These are phyloP conservation scores for Drosophila nebulosa DNA, from an alignment of 1,140 invertebrate genomes.

Conservation along the genomic window DNA sequence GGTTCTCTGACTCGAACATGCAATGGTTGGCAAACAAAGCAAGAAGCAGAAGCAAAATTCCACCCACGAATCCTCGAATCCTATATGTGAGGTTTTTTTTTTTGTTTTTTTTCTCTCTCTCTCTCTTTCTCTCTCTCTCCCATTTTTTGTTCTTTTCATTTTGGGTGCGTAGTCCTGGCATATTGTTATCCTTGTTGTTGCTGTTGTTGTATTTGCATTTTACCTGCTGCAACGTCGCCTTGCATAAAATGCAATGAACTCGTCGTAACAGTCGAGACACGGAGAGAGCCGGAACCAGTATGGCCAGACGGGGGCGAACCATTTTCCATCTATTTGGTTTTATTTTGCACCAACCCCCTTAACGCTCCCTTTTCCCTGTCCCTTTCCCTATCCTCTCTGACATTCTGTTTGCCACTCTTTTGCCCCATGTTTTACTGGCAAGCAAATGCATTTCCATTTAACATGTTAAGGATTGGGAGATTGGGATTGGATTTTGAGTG, in stretches of 20 bases:
- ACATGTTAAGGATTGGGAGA: conserved; percentile 29
- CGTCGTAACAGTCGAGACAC: conserved; percentile 40
- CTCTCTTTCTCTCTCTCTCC: too few relatives aligned
- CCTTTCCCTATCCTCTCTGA: background rate
- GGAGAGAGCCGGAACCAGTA: too few relatives aligned
- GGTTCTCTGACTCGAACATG: conserved; percentile 34
- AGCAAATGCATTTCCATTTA: conserved; percentile 56
- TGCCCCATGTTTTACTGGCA: conserved; percentile 20
- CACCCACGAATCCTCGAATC: background rate
- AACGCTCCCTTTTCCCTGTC: conserved; percentile 13
- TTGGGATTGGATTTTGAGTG: background rate
- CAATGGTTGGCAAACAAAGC: conserved; percentile 62
- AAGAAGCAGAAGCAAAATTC: conserved; percentile 7
- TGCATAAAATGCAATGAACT: conserved; percentile 76
- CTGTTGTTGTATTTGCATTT: conserved; percentile 57
- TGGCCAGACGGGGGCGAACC: conserved; percentile 47
- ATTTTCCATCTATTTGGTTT: conserved; percentile 75
- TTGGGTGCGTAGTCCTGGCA: conserved; percentile 37
- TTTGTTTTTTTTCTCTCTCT: too few relatives aligned
- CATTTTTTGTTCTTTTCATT: background rate
- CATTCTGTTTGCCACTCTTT: conserved; percentile 23
- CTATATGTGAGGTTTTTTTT: background rate
- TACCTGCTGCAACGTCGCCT: conserved; percentile 75
- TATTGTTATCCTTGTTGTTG: conserved; percentile 47
- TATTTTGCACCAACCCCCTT: conserved; percentile 38